Conservation (phyloP, 2,797 vertebrate species). For the Tenualosa ilisha region DNA sequence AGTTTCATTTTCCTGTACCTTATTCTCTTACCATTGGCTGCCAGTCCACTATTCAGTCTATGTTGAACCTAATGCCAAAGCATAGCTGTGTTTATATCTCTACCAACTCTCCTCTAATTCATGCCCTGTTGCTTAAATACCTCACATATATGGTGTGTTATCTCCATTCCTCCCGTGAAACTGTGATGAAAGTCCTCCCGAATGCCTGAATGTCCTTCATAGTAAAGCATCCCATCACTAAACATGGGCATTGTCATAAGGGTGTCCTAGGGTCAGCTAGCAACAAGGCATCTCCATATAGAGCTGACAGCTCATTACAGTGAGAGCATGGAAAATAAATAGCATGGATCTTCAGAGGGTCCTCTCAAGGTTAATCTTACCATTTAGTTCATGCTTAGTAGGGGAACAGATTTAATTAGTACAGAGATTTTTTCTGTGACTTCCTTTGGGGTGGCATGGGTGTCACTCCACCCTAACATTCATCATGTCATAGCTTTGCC, state of each 20-base stretch:
- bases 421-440: neutral
- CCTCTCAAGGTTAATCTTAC: neutral
- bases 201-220: neutral
- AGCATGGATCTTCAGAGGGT: neutral
- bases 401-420: conserved; percentile 2
- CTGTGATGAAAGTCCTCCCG: neutral
- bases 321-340: neutral
- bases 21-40: too few species aligned
- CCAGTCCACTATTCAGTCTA: too few species aligned
- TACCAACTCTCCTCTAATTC: too few species aligned
- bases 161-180: neutral
- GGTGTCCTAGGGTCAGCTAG: neutral
- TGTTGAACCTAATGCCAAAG: too few species aligned
- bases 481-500: neutral
- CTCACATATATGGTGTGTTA: neutral
- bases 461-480: neutral
- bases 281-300: neutral
- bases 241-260: conserved; percentile 23
- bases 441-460: neutral
- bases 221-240: conserved; percentile 26
- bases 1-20: too few species aligned
- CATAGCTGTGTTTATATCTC: too few species aligned
- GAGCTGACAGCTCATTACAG: conserved; percentile 35
- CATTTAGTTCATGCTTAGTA: conserved; percentile 4
- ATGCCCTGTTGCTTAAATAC: too few species aligned